A percentile compares a stretch with the other conserved stretches of the same genome.
Conservation (phyloP, 1,140 invertebrate genomes). For the Choristoneura fumiferana region DNA sequence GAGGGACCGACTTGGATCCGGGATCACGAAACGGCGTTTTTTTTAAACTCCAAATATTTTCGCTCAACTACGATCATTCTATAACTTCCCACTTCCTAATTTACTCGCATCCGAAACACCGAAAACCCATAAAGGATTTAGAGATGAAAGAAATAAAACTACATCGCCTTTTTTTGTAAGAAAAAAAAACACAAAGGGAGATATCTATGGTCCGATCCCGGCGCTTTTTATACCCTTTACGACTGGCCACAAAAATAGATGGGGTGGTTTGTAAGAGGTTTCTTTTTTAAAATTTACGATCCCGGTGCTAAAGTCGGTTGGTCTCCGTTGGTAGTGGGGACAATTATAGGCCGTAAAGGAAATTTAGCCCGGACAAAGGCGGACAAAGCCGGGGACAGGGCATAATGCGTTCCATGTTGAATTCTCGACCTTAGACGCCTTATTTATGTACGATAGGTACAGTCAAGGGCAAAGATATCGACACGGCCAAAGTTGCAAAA, state of each 20-base stretch:
- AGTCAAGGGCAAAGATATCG: no score
- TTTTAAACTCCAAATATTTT: background rate
- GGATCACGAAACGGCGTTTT: conserved; percentile 1
- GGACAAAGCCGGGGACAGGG: background rate
- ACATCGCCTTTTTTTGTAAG: conserved; percentile 2
- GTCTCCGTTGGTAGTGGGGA: conserved; percentile 39
- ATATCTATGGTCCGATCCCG: conserved; percentile 11
- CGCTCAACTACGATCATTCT: background rate
- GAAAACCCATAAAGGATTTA: conserved; percentile 13
- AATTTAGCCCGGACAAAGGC: conserved; percentile 38
- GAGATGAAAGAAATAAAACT: conserved; percentile 2
- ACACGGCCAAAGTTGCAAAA: no score
- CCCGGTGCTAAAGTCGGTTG: conserved; percentile 44
- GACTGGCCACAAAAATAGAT: conserved; percentile 44
- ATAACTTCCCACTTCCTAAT: conserved; percentile 8
- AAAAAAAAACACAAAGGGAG: background rate
- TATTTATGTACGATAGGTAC: conserved; percentile 1
- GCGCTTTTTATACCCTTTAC: conserved; percentile 41
- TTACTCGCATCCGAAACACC: conserved; percentile 13
- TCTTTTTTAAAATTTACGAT: conserved; percentile 60
- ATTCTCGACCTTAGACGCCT: conserved; percentile 37
- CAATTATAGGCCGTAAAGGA: conserved; percentile 52
- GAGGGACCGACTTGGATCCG: background rate
- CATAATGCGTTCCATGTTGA: conserved; percentile 32
- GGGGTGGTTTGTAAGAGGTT: conserved; percentile 42